Percentiles rank a stretch among this genome's conserved stretches.
These are phyloP conservation scores for Gymnoscopelus braueri DNA, from an alignment of 2,797 vertebrate genomes.

Conservation along the genomic window DNA sequence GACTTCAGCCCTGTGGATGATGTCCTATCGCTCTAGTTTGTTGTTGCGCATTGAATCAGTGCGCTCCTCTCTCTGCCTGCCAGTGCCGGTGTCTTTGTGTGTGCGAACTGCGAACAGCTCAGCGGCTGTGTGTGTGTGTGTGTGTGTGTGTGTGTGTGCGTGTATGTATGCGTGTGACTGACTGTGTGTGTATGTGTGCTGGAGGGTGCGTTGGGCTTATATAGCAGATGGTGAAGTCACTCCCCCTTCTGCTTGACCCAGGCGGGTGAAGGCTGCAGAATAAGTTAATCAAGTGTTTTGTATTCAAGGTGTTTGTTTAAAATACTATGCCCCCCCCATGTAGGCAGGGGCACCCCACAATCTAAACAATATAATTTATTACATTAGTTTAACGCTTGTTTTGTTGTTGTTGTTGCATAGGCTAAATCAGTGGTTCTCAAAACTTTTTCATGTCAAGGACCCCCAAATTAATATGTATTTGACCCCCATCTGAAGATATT, in stretches of 20 bases:
- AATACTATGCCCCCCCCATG: conserved; percentile 22
- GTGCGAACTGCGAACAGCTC: conserved; percentile 13
- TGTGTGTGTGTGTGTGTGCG: conserved; percentile 13
- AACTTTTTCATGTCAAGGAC: no score
- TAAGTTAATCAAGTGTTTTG: conserved; percentile 50
- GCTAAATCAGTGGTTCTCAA: no score
- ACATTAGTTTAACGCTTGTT: no score
- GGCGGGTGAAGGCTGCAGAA: conserved; percentile 46
- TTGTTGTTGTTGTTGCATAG: no score
- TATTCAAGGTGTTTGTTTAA: conserved; percentile 81
- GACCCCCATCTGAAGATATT: no score
- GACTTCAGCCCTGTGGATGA: no score
- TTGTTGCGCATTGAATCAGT: not conserved
- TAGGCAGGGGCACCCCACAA: no score
- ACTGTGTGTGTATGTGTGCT: not conserved
- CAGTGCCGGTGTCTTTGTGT: conserved; percentile 12
- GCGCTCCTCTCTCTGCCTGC: not conserved
- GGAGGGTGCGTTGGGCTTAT: conserved; percentile 80
- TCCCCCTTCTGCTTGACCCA: conserved; percentile 51
- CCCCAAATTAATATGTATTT: no score
- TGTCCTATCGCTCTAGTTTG: no score
- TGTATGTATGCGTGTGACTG: conserved; percentile 7
- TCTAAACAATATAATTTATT: no score
- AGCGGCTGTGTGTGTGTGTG: conserved; percentile 18
- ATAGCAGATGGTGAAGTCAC: conserved; percentile 63